Evolutionary conservation across 2,888 invertebrate species (phyloP), one percentile per base, ranked within the genome.

Genomic region (Brenthis ino): DNA sequence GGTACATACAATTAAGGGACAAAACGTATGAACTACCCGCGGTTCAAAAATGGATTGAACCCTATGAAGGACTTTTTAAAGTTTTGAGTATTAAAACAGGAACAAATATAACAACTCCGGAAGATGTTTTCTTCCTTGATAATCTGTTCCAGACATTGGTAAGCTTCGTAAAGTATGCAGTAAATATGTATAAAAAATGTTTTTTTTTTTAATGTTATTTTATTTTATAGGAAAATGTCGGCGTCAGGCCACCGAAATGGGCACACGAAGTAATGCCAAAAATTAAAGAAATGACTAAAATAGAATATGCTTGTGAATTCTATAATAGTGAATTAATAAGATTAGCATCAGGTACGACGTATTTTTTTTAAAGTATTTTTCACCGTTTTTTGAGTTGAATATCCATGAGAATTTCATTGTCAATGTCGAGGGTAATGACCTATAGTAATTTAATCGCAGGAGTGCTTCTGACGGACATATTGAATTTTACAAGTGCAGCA

Each of bases 61-160:
- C 87, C 0, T 87, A 93, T 64, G 76, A 85, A 71, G 74, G 74
- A 12, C 76, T 93, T 0, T 90, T 88, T 48, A 74, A 78, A 50
- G 81, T 77, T 3, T 74, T 93, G 33, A 82, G 80, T 16, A 70
- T 83, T 20, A 82, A 87, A 48, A 86, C 90, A n/a, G 84, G 83
- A 20, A 83, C 77, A 0, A 89, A 90, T 57, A 87, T 93, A 57
- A 88, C 88, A 1, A 87, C 79, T 55, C 76, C 89, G 3, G 89
- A 90, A 74, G 86, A 93, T 57, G 87, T 91, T 2, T 93, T 93
- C 75, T 91, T 74, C 73, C 80, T 93, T 72, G 93, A 93, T 71
- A 93, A 93, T 72, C 79, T 92, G 55, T 89, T 91, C 71, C 93
- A 93, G 80, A 84, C 93, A 53, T 81, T 93, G 86, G 93, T 93